Base-by-base conservation (phyloP, 2,888 invertebrate species). In the Pristionchus exspectatus region DNA sequence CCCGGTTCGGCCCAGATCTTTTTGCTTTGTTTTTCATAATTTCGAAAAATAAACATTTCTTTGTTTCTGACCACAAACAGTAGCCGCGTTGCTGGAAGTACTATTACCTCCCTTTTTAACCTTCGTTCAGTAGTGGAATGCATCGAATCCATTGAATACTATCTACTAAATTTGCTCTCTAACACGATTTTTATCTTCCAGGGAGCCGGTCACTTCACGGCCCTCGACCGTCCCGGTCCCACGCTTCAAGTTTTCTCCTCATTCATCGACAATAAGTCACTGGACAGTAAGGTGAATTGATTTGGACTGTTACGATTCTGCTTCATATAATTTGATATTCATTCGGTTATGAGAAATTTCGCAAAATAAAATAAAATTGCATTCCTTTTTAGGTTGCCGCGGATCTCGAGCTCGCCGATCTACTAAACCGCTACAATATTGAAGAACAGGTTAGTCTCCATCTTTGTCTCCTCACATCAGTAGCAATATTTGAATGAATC, bases 161-260 rank as follows among this genome's bases (percentile, higher is more conserved):
- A 9, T 44, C 44, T 3, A 3, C 44, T 9, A 50, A 9, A 50
- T 7, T 9, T 9, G 44, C 44, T 50, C 44, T 50, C 44, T n/a
- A n/a, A 50, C 44, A 50, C 9, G 9, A 12, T 10, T 50, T 50
- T 50, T 50, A 50, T 14, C 9, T 30, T 88, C 10, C 18, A 93
- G 91, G 93, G 93, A 69, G 97, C 97, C 21, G 97, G 97, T 0
- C 97, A 97, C 94, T 97, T 97, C 97, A 97, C 97, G 18, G 97
- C 97, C 0, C 96, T 96, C 54, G 97, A 97, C 95, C 97, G 97
- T 95, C 97, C 97, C 0, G 96, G 97, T 93, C 97, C 97, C 97
- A 97, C 97, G 1, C 96, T 96, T 30, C 97, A 97, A 63, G 74
- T 88, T 0, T 69, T 87, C 66, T 44, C 63, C 44, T 44, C 63